Conservation (phyloP, 2,113 vertebrate genomes). For the Blennius ocellaris region DNA sequence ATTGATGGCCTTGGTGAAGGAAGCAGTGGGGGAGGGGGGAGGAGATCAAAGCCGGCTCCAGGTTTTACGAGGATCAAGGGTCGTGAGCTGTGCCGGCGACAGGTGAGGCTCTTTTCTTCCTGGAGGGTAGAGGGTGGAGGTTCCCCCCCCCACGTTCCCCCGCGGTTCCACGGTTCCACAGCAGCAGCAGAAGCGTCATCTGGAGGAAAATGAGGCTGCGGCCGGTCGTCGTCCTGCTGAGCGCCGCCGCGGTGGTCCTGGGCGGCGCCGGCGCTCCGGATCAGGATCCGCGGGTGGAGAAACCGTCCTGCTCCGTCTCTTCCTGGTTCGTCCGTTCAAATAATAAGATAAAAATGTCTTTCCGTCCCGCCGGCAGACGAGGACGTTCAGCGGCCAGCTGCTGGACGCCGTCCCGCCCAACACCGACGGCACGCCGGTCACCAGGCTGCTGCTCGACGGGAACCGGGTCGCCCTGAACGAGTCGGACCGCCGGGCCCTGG, state of each 20-base stretch:
- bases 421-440: neutral
- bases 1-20: no score
- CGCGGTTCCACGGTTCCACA: no score
- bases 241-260: conserved; percentile 3
- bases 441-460: conserved; percentile 28
- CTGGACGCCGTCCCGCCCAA: conserved; percentile 72
- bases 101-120: no score
- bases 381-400: conserved; percentile 49
- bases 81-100: conserved; percentile 24
- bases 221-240: conserved; percentile 28
- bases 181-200: no score
- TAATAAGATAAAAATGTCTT: neutral
- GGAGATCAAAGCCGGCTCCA: neutral
- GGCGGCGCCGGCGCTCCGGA: no score
- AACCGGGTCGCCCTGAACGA: conserved; percentile 52
- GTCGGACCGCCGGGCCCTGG: conserved; percentile 72
- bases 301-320: no score
- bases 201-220: no score
- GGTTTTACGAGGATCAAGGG: conserved; percentile 62
- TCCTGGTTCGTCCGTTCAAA: neutral
- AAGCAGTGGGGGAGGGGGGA: no score
- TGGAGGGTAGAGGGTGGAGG: no score
- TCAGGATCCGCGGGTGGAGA: no score
- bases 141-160: no score
- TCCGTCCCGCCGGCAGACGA: conserved; percentile 37